These are phyloP conservation scores for Octonoba sinensis DNA, from an alignment of 2,888 invertebrate genomes.

Conservation along the genomic window DNA sequence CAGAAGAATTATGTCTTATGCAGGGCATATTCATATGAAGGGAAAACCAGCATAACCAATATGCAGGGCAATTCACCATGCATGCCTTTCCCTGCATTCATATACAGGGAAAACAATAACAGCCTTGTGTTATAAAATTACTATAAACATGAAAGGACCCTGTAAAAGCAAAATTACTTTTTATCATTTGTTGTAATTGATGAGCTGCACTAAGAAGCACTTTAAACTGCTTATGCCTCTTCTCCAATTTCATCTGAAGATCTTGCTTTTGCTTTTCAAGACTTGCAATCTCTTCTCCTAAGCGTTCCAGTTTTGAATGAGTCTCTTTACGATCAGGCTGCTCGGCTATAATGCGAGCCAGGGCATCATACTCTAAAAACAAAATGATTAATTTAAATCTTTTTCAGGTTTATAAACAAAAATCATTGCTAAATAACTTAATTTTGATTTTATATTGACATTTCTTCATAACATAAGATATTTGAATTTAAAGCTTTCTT, in stretches of 20 bases:
- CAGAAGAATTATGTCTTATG: no score
- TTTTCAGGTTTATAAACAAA: no score
- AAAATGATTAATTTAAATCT: not conserved
- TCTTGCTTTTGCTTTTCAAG: slow-evolving; percentile 76
- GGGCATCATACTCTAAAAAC: slow-evolving; percentile 87
- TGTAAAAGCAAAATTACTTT: slow-evolving; percentile 74
- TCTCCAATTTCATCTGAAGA: slow-evolving; percentile 82
- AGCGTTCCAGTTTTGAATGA: slow-evolving; percentile 75
- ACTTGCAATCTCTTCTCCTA: slow-evolving; percentile 81
- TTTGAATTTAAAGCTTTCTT: no score
- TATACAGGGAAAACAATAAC: no score
- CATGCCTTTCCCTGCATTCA: no score
- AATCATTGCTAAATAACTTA: not conserved
- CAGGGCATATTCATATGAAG: no score
- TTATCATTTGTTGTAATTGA: slow-evolving; percentile 81
- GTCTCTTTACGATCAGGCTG: slow-evolving; percentile 88
- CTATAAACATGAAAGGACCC: not conserved
- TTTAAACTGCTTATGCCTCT: slow-evolving; percentile 89
- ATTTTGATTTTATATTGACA: not conserved
- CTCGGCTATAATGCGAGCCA: slow-evolving; percentile 90
- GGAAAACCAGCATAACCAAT: no score
- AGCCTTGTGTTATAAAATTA: no score
- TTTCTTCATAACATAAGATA: no score
- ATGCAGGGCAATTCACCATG: no score
- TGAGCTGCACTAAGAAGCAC: slow-evolving; percentile 89